Evolutionary conservation across 2,113 vertebrate genomes (phyloP), one percentile per base, ranked within the genome.

Genomic region (Chlamydotis undulata): DNA sequence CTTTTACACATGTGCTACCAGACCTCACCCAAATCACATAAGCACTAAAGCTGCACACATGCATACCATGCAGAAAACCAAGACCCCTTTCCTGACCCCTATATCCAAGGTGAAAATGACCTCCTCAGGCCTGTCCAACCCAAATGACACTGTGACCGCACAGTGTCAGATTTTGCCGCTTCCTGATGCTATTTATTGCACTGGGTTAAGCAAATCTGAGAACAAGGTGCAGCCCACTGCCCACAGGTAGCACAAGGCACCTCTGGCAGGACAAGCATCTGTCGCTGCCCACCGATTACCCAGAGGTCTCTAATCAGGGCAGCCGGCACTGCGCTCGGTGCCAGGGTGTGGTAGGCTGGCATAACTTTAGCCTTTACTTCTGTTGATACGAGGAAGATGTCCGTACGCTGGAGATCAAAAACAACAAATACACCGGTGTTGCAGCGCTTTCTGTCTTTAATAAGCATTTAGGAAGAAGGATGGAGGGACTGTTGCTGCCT

Each of bases 211-310:
- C 49, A 71, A 75, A 63, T 9, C 52, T 49, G 13, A 83, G 35
- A 47, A 55, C 19, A n/a, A 86, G 35, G 67, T 50, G 33, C 10
- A 73, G 39, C 41, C 19, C 33, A 26, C 14, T 41, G 56, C 68
- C 73, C 12, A 2, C 1, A 33, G 70, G 56, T 47, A 82, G 60
- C 70, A 47, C 19, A 18, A 0, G 1, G 31, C 35, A 57, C 12
- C 52, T 24, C 80, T 56, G n/a, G 18, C 14, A 39, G 28, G 63
- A 31, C 0, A 1, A 68, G 56, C 1, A 0, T 16, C 39, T 41
- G n/a, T 26, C 4, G 1, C 45, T 29, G 24, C 22, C 65, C 7
- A 1, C 35, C 1, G 2, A 24, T 29, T 65, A 55, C 47, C 45
- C 0, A 0, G 29, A 87, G 61, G 65, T 37, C 37, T 71, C 90